Evolutionary conservation across 2,888 invertebrate genomes (phyloP).

Genomic region (Calameuta filiformis): DNA sequence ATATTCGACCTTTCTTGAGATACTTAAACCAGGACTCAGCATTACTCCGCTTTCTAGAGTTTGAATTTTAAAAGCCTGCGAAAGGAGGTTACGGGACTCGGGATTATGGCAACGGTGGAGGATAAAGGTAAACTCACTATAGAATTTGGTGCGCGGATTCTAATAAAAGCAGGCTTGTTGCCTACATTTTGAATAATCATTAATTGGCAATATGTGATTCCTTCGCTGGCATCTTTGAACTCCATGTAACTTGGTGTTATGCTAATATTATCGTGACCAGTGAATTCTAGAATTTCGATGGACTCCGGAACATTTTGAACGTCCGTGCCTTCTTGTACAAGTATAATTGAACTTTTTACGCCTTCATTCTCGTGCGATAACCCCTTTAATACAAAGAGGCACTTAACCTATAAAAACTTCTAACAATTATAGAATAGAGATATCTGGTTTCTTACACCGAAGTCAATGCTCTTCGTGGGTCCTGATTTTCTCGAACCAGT

Average conservation of each 20-base stretch:
- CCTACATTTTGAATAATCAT: constrained; percentile 62
- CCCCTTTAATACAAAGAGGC: not conserved
- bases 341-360: constrained; percentile 6
- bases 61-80: constrained; percentile 62
- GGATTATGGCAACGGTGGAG: not conserved
- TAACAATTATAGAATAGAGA: not conserved
- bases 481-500: not conserved
- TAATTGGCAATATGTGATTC: constrained; percentile 52
- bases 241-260: constrained; percentile 60
- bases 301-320: constrained; percentile 7
- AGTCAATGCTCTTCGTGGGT: not conserved
- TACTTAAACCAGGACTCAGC: constrained; percentile 63
- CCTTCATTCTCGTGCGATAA: not conserved
- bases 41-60: constrained; percentile 31
- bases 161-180: constrained; percentile 50
- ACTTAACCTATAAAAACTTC: not conserved
- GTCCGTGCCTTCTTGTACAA: constrained; percentile 4
- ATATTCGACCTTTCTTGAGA: constrained; percentile 55
- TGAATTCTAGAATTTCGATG: constrained; percentile 2
- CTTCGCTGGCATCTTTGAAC: constrained; percentile 65
- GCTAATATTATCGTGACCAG: constrained; percentile 46
- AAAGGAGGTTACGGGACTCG: constrained; percentile 11
- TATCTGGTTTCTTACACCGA: not conserved
- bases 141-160: constrained; percentile 60
- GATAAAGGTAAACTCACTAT: constrained; percentile 49